Base-by-base conservation (phyloP, 2,888 invertebrate genomes). In the Blomia tropicalis region DNA sequence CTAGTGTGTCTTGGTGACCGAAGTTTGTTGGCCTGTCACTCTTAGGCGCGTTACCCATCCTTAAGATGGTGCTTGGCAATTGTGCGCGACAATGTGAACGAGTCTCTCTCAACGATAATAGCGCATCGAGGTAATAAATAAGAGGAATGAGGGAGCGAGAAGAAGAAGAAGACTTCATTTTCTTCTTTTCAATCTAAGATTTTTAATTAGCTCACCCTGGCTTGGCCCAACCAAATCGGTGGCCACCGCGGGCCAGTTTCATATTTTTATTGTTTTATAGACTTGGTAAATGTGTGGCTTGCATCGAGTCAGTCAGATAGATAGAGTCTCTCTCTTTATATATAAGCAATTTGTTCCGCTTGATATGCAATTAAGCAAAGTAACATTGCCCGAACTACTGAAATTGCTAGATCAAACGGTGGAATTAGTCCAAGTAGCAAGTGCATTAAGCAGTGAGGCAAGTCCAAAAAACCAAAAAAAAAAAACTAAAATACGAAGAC, bases 291-390 rank as follows among this genome's bases (percentile, higher is more conserved):
- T n/a, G n/a, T n/a, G n/a, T n/a, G n/a, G 22, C 14, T 11, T 47
- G 22, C 7, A 27, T 47, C 7, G 7, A 47, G 7, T 47, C 51
- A 47, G 23, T 22, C 51, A 47, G 51, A 47, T 47, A 47, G 51
- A n/a, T n/a, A n/a, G n/a, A n/a, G n/a, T n/a, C n/a, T n/a, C n/a
- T n/a, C n/a, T n/a, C n/a, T n/a, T n/a, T n/a, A n/a, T 22, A 27
- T 27, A 56, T 27, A 56, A 56, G 29, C 27, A 56, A 56, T 56
- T 56, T 56, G 56, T 56, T 56, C 56, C 56, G 30, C 56, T 56
- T 56, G 56, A 56, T 56, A 29, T 3, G 29, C 56, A 56, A 56
- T 56, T 56, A 56, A 56, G 51, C 51, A 47, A 47, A 14, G n/a
- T n/a, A n/a, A n/a, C n/a, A n/a, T 41, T 17, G 41, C n/a, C 41